Evolutionary conservation across 1,140 invertebrate genomes (phyloP).

Genomic region (Teleogryllus occipitalis): DNA sequence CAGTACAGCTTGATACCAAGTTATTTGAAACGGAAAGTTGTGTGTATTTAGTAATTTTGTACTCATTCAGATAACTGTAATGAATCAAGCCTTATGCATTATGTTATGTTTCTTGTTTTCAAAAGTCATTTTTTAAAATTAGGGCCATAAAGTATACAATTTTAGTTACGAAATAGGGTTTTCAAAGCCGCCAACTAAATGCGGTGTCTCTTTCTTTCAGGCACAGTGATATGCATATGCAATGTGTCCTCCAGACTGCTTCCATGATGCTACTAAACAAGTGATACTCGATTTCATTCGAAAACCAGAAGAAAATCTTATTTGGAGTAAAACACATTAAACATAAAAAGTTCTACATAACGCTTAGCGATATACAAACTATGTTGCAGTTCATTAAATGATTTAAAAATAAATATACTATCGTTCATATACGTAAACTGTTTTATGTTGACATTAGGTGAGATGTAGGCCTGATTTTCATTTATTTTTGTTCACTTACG

Average conservation of each 20-base stretch:
- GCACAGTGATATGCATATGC: conserved; percentile 22
- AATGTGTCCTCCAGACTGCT: conserved; percentile 12
- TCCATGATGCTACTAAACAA: conserved; percentile 13
- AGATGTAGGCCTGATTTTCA: background rate
- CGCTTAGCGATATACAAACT: conserved; percentile 8
- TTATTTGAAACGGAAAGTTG: background rate
- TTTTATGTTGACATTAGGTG: background rate
- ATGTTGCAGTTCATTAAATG: background rate
- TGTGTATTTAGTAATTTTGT: background rate
- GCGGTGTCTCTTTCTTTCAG: conserved; percentile 21
- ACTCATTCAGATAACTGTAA: background rate
- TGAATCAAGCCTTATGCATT: background rate
- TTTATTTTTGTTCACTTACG: background rate
- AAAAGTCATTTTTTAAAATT: background rate
- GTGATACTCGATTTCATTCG: conserved; percentile 2
- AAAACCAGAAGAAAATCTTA: conserved; percentile 11
- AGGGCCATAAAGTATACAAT: background rate
- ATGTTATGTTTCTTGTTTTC: background rate
- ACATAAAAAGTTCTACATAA: conserved; percentile 7
- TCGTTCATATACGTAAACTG: conserved; percentile 1
- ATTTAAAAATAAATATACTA: conserved; percentile 6
- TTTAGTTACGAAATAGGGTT: background rate
- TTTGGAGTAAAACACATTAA: background rate
- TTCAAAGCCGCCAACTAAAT: conserved; percentile 9
- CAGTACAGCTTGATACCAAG: background rate